A percentile compares a stretch with the other conserved stretches of the same genome.
phyloP scores from a whole-genome alignment of 1,140 invertebrate genomes.

The Alviniconcha marisindica region DNA sequence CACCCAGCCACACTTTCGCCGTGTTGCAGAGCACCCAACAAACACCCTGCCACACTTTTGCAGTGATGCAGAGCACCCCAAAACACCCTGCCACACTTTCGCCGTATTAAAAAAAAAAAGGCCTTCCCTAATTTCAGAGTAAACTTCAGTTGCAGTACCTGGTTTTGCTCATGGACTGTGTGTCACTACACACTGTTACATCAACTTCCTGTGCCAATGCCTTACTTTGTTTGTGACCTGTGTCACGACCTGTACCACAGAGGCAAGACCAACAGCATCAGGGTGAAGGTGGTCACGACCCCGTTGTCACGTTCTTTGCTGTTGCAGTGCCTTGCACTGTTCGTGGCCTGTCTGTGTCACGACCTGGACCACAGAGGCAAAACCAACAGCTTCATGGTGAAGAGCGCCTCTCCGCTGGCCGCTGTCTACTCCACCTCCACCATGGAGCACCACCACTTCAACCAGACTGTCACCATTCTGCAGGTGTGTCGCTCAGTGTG shows the following conservation, averaged over 20 bases:
- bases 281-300: conserved; percentile 83
- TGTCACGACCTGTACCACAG: conserved; percentile 95
- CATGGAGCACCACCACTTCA: conserved; percentile 92
- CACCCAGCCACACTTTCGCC: too few relatives aligned
- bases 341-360: conserved; percentile 97
- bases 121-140: too few relatives aligned
- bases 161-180: too few relatives aligned
- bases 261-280: conserved; percentile 97
- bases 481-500: conserved; percentile 80
- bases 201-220: too few relatives aligned
- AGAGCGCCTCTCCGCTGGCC: conserved; percentile 87
- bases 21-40: too few relatives aligned
- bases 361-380: conserved; percentile 97
- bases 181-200: too few relatives aligned
- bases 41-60: too few relatives aligned
- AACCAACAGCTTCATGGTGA: conserved; percentile 96
- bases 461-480: conserved; percentile 89
- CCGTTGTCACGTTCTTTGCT: neutral
- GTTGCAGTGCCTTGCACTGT: conserved; percentile 90
- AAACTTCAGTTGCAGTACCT: too few relatives aligned
- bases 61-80: too few relatives aligned
- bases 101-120: too few relatives aligned
- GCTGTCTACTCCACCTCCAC: conserved; percentile 89
- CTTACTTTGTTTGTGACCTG: too few relatives aligned
- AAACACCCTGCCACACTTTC: too few relatives aligned